Base-by-base conservation (phyloP, 2,888 invertebrate species). In the Sericinus montela region DNA sequence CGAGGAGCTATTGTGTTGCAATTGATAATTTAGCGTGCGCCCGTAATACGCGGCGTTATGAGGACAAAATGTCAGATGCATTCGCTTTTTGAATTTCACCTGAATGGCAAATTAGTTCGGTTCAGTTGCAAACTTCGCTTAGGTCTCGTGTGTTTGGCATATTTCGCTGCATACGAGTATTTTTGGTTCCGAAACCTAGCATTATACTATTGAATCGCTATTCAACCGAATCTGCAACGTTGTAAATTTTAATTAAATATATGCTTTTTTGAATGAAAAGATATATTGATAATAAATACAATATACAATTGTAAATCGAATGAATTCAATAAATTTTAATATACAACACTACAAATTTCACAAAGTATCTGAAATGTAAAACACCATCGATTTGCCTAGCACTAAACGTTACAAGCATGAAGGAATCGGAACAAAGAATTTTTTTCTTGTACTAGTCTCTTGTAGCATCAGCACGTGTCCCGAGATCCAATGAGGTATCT, bases 11-110 rank as follows among this genome's bases (percentile, higher is more conserved):
- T 69, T 73, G 69, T 71, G 65, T 56, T 62, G 59, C 63, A 67
- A 73, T 77, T 76, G 71, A 72, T 72, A 71, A 71, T 62, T 67
- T 55, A 52, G 61, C 59, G 55, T 51, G 52, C 55, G 35, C n/a
- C 14, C 39, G 41, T 45, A 29, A 35, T 42, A 41, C 35, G 37
- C 25, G 30, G 19, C 41, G 29, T 40, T 45, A 36, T 37, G 40
- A 39, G 40, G 50, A 50, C 49, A 45, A 29, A 45, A 23, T 15
- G 40, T 30, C 14, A 40, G 36, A 23, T 11, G 50, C 44, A 32
- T 45, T 41, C 37, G 41, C 50, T 30, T 38, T 36, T 37, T 19
- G n/a, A n/a, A 8, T 34, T 28, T 14, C 11, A 29, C 45, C 43
- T 48, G 32, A 38, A 39, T 36, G 14, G 36, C 19, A 39, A 50